These are phyloP conservation scores for Liposcelis brunnea DNA, from an alignment of 2,888 invertebrate genomes.

Conservation along the genomic window DNA sequence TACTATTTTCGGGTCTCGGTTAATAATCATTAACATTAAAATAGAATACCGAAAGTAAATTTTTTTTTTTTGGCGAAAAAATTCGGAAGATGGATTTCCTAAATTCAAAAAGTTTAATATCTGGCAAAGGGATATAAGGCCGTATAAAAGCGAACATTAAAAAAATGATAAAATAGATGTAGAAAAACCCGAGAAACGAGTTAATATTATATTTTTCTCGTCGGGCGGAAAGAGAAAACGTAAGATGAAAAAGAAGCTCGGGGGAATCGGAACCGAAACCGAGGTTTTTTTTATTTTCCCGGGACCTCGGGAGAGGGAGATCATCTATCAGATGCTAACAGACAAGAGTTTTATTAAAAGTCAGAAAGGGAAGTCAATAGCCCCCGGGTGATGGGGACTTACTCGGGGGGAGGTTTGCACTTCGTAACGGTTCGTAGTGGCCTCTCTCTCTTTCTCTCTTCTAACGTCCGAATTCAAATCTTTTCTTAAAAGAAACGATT, in stretches of 20 bases:
- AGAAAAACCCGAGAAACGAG: not conserved
- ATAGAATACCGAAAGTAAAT: not conserved
- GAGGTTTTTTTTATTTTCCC: slow-evolving; percentile 1
- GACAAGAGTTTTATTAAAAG: slow-evolving; percentile 38
- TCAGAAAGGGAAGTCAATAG: slow-evolving; percentile 30
- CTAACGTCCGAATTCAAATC: too few relatives aligned
- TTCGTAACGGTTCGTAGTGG: too few relatives aligned
- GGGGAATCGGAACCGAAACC: not conserved
- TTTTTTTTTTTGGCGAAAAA: slow-evolving; percentile 2
- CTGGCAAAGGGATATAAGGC: slow-evolving; percentile 7
- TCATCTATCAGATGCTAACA: slow-evolving; percentile 36
- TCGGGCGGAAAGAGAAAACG: not conserved
- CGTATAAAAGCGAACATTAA: not conserved
- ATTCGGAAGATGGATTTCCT: slow-evolving; percentile 6
- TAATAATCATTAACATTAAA: not conserved
- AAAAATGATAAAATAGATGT: not conserved
- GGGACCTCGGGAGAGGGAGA: slow-evolving; percentile 14
- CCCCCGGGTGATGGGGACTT: slow-evolving; percentile 19
- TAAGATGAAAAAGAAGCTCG: not conserved
- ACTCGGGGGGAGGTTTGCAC: slow-evolving; percentile 14
- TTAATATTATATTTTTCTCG: too few relatives aligned
- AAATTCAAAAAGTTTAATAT: slow-evolving; percentile 9
- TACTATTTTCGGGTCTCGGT: too few relatives aligned
- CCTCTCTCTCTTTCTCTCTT: too few relatives aligned
- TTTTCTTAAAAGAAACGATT: too few relatives aligned